A percentile compares a stretch with the other conserved stretches of the same genome.
phyloP scores from a whole-genome alignment of 2,113 vertebrate species.

The Dascyllus trimaculatus region DNA sequence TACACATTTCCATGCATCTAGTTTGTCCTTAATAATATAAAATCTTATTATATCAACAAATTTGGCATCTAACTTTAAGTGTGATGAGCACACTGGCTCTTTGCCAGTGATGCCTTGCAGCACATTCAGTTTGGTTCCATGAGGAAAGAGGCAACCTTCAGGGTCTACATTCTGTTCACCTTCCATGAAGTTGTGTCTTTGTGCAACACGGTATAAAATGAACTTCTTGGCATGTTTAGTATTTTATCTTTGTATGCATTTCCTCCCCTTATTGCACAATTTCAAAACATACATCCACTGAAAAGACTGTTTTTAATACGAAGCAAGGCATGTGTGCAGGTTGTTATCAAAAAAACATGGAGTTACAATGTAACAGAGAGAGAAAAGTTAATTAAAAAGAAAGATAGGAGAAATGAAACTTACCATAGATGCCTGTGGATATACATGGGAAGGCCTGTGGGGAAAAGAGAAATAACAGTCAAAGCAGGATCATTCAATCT shows the following conservation, averaged over 20 bases:
- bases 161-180: conserved; percentile 44
- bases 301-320: neutral
- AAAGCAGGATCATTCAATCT: conserved; percentile 19
- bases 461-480: conserved; percentile 58
- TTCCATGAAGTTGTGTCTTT: conserved; percentile 41
- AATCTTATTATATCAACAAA: conserved; percentile 31
- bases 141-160: conserved; percentile 37
- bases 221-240: conserved; percentile 32
- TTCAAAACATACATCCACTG: neutral
- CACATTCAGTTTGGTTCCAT: conserved; percentile 39
- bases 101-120: conserved; percentile 38
- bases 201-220: conserved; percentile 43
- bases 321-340: conserved; percentile 1
- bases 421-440: conserved; percentile 99
- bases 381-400: neutral
- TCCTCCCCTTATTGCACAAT: neutral
- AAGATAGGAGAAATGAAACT: conserved; percentile 67
- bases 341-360: neutral
- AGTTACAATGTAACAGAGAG: neutral
- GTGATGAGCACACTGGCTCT: conserved; percentile 46
- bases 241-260: neutral
- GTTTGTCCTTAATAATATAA: conserved; percentile 23
- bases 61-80: conserved; percentile 60
- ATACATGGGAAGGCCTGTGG: conserved; percentile 97
- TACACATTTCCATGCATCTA: conserved; percentile 14